Percentiles rank a stretch among this genome's conserved stretches.
Evolutionary conservation across 2,888 invertebrate species (phyloP).

Genomic region (Mellilla xanthometata): DNA sequence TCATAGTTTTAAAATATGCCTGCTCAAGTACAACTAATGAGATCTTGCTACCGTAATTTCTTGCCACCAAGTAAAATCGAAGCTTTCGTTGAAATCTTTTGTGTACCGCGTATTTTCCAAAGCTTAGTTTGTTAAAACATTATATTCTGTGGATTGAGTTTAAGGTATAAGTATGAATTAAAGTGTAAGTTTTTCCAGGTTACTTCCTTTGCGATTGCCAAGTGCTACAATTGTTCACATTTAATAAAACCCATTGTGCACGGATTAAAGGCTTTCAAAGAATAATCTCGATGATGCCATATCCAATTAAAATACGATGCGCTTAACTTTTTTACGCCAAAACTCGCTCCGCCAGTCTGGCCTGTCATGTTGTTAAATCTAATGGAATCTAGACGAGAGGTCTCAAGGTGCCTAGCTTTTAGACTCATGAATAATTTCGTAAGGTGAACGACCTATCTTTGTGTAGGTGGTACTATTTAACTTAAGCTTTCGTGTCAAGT

Average conservation of each 20-base stretch:
- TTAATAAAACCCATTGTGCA: too few relatives aligned
- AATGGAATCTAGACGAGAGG: slow-evolving; percentile 27
- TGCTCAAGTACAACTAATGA: too few relatives aligned
- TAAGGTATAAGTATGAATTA: too few relatives aligned
- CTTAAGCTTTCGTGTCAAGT: slow-evolving; percentile 9
- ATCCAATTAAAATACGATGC: slow-evolving; percentile 44
- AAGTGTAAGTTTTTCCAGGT: not conserved
- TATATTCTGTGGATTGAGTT: too few relatives aligned
- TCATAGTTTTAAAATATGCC: too few relatives aligned
- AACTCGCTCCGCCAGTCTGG: slow-evolving; percentile 62
- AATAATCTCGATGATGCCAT: slow-evolving; percentile 16
- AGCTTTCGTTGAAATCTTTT: slow-evolving; percentile 31
- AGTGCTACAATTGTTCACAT: not conserved
- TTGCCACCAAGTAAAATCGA: not conserved
- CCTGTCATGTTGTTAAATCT: slow-evolving; percentile 36
- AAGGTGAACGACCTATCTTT: slow-evolving; percentile 42
- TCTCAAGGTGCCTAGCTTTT: slow-evolving; percentile 23
- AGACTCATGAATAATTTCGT: slow-evolving; percentile 35
- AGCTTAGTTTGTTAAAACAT: too few relatives aligned
- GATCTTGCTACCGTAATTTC: too few relatives aligned
- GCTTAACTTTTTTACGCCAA: slow-evolving; percentile 45
- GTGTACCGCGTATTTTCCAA: slow-evolving; percentile 6
- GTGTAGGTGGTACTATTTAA: slow-evolving; percentile 34
- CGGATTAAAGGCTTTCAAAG: not conserved
- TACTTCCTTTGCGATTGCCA: not conserved